phyloP scores from a whole-genome alignment of 2,113 vertebrate genomes.

The Lagenorhynchus albirostris region DNA sequence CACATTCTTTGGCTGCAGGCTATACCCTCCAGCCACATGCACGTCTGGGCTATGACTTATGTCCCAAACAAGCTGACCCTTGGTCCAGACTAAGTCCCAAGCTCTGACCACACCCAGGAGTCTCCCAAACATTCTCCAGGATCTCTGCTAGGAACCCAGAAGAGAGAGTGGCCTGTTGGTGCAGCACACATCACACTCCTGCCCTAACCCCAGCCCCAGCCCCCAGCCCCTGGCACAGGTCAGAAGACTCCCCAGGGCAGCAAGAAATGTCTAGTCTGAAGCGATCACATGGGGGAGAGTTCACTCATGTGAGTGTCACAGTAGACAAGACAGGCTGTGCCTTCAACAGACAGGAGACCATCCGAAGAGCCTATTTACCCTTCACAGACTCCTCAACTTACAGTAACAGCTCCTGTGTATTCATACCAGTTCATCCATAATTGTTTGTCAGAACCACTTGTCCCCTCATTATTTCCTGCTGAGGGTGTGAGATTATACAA shows the following conservation, averaged over 20 bases:
- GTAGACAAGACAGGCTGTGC: too few species aligned
- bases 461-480: conserved; percentile 38
- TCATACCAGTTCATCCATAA: neutral
- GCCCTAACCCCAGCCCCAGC: neutral
- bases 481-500: neutral
- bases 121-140: neutral
- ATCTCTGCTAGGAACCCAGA: neutral
- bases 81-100: neutral
- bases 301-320: neutral
- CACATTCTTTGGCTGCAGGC: neutral
- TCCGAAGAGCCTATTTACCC: neutral
- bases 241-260: neutral
- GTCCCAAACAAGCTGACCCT: neutral
- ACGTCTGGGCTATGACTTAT: neutral
- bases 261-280: neutral
- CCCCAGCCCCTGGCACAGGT: neutral
- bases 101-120: neutral
- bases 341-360: neutral
- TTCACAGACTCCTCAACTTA: neutral
- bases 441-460: conserved; percentile 60
- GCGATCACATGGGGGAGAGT: neutral
- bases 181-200: fast-evolving
- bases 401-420: neutral
- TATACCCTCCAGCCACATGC: neutral
- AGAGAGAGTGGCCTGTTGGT: neutral